Evolutionary conservation across 2,797 vertebrate species (phyloP).

Genomic region (Acrocephalus scirpaceus): DNA sequence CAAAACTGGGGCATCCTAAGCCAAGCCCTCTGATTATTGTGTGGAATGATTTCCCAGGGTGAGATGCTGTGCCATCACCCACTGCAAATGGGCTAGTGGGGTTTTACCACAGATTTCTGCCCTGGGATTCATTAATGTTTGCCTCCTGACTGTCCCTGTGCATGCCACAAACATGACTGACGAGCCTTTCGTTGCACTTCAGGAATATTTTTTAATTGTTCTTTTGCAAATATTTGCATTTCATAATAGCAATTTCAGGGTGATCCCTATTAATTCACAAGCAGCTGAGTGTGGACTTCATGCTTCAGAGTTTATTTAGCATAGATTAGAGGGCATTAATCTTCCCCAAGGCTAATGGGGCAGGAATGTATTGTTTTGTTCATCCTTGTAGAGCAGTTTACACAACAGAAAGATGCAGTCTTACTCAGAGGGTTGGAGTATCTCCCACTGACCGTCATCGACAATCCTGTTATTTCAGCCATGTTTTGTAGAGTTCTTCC

Average conservation of each 20-base stretch:
- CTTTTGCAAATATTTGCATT: constrained; percentile 54
- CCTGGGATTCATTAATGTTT: constrained; percentile 13
- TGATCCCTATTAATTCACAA: constrained; percentile 47
- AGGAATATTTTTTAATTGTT: constrained; percentile 60
- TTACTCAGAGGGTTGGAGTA: constrained; percentile 1
- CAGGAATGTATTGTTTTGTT: constrained; percentile 42
- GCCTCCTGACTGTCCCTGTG: constrained; percentile 21
- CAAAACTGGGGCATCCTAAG: neutral
- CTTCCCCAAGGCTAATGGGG: constrained; percentile 47
- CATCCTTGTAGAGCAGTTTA: constrained; percentile 8
- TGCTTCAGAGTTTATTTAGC: constrained; percentile 44
- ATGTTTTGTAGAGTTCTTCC: constrained; percentile 47
- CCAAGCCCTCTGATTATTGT: neutral
- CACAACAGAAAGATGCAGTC: constrained; percentile 16
- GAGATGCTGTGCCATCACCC: neutral
- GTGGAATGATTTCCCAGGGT: neutral
- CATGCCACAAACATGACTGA: neutral
- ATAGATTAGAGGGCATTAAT: constrained; percentile 52
- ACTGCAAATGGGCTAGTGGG: neutral
- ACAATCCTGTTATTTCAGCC: constrained; percentile 27
- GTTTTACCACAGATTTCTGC: constrained; percentile 18
- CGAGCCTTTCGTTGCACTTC: neutral
- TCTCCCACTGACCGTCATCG: neutral
- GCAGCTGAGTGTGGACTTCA: constrained; percentile 41
- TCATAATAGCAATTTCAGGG: constrained; percentile 17